phyloP scores from a whole-genome alignment of 2,113 vertebrate genomes.

The Bolborhynchus lineola region DNA sequence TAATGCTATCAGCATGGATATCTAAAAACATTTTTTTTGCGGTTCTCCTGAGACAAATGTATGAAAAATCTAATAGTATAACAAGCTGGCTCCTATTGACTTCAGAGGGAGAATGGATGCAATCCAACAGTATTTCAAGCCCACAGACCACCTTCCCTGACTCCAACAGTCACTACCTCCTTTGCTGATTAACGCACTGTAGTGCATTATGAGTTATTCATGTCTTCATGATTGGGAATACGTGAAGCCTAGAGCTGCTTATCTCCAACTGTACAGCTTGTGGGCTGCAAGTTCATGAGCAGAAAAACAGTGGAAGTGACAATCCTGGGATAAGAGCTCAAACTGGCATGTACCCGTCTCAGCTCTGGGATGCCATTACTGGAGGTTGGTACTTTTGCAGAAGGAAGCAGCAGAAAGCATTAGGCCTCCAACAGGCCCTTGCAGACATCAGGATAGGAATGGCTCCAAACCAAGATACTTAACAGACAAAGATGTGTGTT shows the following conservation, averaged over 20 bases:
- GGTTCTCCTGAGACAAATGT: background rate
- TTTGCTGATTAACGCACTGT: background rate
- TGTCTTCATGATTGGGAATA: background rate
- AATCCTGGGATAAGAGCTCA: background rate
- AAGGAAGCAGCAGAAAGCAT: background rate
- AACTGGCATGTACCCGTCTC: background rate
- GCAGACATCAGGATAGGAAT: background rate
- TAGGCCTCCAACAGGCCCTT: background rate
- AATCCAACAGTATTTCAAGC: background rate
- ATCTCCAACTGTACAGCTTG: background rate
- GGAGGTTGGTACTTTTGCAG: background rate
- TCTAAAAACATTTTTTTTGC: background rate
- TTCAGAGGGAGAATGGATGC: background rate
- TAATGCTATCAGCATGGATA: background rate
- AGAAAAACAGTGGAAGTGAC: background rate
- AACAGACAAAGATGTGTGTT: slow-evolving; percentile 33
- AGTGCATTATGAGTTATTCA: background rate
- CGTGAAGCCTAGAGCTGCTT: background rate
- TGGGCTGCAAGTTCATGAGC: background rate
- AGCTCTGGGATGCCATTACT: background rate
- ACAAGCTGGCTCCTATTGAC: background rate
- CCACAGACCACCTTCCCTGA: background rate
- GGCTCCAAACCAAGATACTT: background rate
- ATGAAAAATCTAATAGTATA: background rate
- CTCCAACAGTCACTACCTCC: background rate